Evolutionary conservation across 92 coral and sea anemone species (phyloP).

Genomic region (Porites evermanni): DNA sequence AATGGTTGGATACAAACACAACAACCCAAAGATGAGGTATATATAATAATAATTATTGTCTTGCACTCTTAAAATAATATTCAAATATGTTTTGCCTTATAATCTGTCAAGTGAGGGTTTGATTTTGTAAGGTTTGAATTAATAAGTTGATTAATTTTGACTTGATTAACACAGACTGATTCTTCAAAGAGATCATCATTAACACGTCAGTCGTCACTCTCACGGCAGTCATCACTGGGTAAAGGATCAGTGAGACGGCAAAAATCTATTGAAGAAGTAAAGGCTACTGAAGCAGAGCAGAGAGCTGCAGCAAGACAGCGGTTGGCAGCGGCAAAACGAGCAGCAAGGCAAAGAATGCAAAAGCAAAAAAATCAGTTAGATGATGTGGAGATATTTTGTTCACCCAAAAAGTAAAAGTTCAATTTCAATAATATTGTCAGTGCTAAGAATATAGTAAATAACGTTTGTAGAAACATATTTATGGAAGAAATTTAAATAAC

Average conservation of each 20-base stretch:
- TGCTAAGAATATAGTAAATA: background rate
- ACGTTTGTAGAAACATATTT: conserved; percentile 43
- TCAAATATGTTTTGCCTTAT: too few species aligned
- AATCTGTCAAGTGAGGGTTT: too few species aligned
- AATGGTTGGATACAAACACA: conserved; percentile 87
- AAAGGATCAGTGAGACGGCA: conserved; percentile 81
- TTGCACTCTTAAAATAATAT: too few species aligned
- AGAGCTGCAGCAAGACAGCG: conserved; percentile 92
- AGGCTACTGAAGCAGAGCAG: conserved; percentile 77
- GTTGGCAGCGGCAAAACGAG: conserved; percentile 89
- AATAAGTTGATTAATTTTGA: background rate
- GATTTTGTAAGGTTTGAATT: too few species aligned
- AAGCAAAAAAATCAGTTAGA: conserved; percentile 81
- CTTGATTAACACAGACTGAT: conserved; percentile 41
- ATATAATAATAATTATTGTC: too few species aligned
- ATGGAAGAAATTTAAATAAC: conserved; percentile 35
- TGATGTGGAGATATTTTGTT: conserved; percentile 83
- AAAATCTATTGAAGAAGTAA: conserved; percentile 82
- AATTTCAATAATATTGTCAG: background rate
- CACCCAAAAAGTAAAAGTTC: conserved; percentile 41
- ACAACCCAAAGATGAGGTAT: conserved; percentile 67
- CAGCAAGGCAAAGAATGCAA: conserved; percentile 73
- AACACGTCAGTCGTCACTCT: conserved; percentile 78
- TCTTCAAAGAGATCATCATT: conserved; percentile 51
- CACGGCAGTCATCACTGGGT: conserved; percentile 82